Base-by-base conservation (phyloP, 2,888 invertebrate genomes). In the Cosmopolites sordidus region DNA sequence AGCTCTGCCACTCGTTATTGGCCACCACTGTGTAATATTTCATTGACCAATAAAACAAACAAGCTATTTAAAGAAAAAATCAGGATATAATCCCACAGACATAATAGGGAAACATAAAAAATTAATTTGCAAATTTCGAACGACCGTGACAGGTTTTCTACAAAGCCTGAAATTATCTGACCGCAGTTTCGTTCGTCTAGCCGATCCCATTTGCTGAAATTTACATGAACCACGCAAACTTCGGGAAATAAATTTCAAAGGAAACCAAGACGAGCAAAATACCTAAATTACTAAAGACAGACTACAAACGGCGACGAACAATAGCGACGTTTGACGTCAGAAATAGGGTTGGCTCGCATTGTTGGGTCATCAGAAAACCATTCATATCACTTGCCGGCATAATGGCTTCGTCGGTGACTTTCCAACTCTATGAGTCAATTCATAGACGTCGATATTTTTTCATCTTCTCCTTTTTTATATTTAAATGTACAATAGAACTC, bases 321-420 rank as follows among this genome's bases (percentile, higher is more conserved):
- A 62, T 60, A 60, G 59, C 58, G 58, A 48, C 48, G 48, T 51
- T 53, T 64, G 65, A 64, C 65, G 64, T 63, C 64, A 64, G 56
- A 61, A 57, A 58, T 61, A 60, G 53, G 58, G 60, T 58, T 63
- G 54, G 54, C 33, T 44, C 48, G 62, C 60, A 62, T 65, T 65
- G 65, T 64, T 64, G 58, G 64, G 64, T 66, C 64, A 64, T 64
- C 63, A 64, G 64, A 64, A 62, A 64, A 60, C 64, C 64, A 65
- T 65, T 64, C 65, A 64, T 64, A 64, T 65, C 62, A 64, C 63
- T 64, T 62, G 61, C 56, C 58, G 58, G 60, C 33, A 50, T 57
- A 57, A 57, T 57, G 51, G 57, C 39, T 57, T 48, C 30, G 50
- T 53, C 57, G 43, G 53, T 57, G 57, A 57, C 57, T 57, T 50